phyloP scores from a whole-genome alignment of 2,113 vertebrate species.

The Prochilodus magdalenae region DNA sequence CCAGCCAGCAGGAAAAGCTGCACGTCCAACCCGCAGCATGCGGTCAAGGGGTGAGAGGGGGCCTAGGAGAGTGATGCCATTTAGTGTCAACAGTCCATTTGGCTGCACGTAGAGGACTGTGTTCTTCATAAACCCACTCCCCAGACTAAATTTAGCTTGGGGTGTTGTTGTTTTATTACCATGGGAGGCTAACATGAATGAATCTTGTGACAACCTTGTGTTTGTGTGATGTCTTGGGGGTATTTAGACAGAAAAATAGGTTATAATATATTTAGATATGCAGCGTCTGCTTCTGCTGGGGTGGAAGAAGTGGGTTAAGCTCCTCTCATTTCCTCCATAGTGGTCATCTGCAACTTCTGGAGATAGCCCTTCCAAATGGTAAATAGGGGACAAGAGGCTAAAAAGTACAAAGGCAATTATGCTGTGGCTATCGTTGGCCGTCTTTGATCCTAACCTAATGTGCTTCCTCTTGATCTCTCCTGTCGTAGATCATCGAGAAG shows the following conservation, averaged over 20 bases:
- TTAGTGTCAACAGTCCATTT: conserved; percentile 69
- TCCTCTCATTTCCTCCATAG: not conserved
- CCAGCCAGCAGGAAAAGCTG: conserved; percentile 70
- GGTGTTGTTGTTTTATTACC: conserved; percentile 44
- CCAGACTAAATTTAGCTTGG: conserved; percentile 42
- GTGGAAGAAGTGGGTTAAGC: conserved; percentile 62
- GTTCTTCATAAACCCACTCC: not conserved
- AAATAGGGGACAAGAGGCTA: not conserved
- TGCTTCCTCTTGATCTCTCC: not conserved
- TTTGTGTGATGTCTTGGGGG: conserved; percentile 10
- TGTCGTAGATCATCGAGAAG: conserved; percentile 93
- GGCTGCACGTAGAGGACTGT: conserved; percentile 25
- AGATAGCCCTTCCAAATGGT: not conserved
- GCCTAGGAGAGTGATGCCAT: conserved; percentile 45
- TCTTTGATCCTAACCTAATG: not conserved
- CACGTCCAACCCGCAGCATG: conserved; percentile 47
- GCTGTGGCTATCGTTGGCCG: not conserved
- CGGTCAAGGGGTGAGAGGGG: conserved; percentile 56
- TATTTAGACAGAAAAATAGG: conserved; percentile 56
- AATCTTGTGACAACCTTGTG: conserved; percentile 4
- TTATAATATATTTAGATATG: conserved; percentile 60
- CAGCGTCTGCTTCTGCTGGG: not conserved
- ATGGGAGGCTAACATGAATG: conserved; percentile 34
- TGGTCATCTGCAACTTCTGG: not conserved
- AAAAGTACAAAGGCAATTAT: not conserved